phyloP scores from a whole-genome alignment of 2,888 invertebrate species.

The Eilema depressum region DNA sequence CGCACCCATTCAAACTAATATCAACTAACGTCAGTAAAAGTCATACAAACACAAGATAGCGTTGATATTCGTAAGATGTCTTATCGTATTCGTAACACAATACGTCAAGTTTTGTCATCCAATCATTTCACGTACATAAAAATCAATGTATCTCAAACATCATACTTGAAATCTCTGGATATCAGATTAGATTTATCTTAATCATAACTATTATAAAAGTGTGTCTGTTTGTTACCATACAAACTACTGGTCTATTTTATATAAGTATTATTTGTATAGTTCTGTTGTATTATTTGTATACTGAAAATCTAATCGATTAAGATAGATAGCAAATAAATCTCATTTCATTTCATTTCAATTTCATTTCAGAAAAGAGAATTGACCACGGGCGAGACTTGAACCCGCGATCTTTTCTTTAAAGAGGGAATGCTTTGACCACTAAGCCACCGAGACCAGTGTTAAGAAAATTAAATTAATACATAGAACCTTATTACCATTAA shows the following conservation, averaged over 20 bases:
- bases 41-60: not conserved
- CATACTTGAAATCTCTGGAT: not conserved
- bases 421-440: too few relatives aligned
- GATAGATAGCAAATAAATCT: too few relatives aligned
- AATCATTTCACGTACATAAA: not conserved
- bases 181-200: not conserved
- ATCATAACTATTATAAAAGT: not conserved
- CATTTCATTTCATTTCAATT: too few relatives aligned
- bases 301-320: too few relatives aligned
- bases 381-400: too few relatives aligned
- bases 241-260: not conserved
- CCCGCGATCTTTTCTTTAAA: too few relatives aligned
- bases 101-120: not conserved
- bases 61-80: not conserved
- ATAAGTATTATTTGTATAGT: not conserved
- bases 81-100: not conserved
- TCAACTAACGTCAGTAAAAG: not conserved
- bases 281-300: too few relatives aligned
- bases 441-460: too few relatives aligned
- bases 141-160: not conserved
- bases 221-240: not conserved
- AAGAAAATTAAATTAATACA: too few relatives aligned
- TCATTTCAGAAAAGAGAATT: too few relatives aligned
- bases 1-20: not conserved
- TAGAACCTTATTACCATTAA: too few relatives aligned